phyloP scores from a whole-genome alignment of 2,113 vertebrate genomes.

The Oncorhynchus mykiss region DNA sequence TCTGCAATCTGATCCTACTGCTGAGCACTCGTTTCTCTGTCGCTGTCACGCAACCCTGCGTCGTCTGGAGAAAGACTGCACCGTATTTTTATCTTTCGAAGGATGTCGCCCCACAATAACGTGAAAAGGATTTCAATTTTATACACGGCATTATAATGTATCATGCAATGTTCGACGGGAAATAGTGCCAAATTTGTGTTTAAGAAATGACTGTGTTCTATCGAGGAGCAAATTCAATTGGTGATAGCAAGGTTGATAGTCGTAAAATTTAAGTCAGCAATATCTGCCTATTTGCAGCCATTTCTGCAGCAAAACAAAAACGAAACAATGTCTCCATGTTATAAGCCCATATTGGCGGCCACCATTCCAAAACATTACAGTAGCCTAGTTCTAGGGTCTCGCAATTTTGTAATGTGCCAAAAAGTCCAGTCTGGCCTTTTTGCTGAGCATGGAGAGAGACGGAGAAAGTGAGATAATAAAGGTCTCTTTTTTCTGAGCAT shows the following conservation, averaged over 20 bases:
- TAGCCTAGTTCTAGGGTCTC: slow-evolving; percentile 59
- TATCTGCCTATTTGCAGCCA: neutral
- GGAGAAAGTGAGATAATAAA: slow-evolving; percentile 69
- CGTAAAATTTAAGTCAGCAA: neutral
- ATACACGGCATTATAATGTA: neutral
- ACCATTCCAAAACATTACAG: slow-evolving; percentile 23
- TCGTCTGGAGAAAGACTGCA: slow-evolving; percentile 30
- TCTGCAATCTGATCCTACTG: slow-evolving; percentile 60
- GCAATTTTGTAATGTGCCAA: slow-evolving; percentile 69
- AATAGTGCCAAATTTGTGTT: neutral
- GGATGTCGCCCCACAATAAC: neutral
- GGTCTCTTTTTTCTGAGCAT: slow-evolving; percentile 76
- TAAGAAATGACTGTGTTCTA: neutral
- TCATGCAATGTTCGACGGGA: neutral
- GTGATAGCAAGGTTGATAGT: neutral
- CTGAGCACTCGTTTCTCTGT: slow-evolving; percentile 53
- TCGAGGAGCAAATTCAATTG: neutral
- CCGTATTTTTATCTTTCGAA: neutral
- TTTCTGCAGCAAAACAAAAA: slow-evolving; percentile 21
- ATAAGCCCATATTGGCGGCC: slow-evolving; percentile 36
- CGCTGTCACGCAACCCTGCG: slow-evolving; percentile 43
- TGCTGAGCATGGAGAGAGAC: slow-evolving; percentile 46
- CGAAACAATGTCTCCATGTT: slow-evolving; percentile 43
- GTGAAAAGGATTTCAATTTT: neutral
- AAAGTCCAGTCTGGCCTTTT: slow-evolving; percentile 53